These are phyloP conservation scores for Kryptopterus vitreolus DNA, from an alignment of 2,797 vertebrate genomes.

Conservation along the genomic window DNA sequence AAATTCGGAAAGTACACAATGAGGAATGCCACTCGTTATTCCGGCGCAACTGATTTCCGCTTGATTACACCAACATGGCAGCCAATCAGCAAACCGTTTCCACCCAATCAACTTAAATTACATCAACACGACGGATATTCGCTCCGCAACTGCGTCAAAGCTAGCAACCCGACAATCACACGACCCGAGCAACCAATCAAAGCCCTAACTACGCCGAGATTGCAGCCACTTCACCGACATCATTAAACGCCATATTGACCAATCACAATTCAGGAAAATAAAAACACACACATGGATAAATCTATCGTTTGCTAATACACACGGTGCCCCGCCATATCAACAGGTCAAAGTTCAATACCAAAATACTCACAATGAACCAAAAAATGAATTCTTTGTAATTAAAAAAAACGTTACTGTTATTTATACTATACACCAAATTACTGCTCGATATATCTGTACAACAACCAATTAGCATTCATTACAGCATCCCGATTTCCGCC, in stretches of 20 bases:
- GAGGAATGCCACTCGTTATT: neutral
- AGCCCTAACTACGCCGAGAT: neutral
- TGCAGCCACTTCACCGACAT: neutral
- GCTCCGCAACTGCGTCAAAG: no score
- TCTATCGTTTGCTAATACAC: no score
- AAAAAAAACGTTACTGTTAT: neutral
- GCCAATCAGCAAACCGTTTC: neutral
- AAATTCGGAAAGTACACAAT: neutral
- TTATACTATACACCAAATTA: neutral
- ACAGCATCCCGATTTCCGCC: neutral
- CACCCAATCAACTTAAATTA: neutral
- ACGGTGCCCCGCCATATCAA: neutral
- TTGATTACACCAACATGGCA: constrained; percentile 5
- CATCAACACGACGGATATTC: neutral
- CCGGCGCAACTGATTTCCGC: neutral
- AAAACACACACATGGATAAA: no score
- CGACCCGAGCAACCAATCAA: neutral
- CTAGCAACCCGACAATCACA: neutral
- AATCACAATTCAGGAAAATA: neutral
- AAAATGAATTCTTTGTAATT: no score
- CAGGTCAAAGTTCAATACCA: neutral
- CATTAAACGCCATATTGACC: neutral
- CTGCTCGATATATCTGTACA: neutral
- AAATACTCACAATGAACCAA: neutral
- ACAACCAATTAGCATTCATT: neutral